Evolutionary conservation across 1,140 invertebrate genomes (phyloP), one percentile per base, ranked within the genome.

Genomic region (Drosophila takahashii): DNA sequence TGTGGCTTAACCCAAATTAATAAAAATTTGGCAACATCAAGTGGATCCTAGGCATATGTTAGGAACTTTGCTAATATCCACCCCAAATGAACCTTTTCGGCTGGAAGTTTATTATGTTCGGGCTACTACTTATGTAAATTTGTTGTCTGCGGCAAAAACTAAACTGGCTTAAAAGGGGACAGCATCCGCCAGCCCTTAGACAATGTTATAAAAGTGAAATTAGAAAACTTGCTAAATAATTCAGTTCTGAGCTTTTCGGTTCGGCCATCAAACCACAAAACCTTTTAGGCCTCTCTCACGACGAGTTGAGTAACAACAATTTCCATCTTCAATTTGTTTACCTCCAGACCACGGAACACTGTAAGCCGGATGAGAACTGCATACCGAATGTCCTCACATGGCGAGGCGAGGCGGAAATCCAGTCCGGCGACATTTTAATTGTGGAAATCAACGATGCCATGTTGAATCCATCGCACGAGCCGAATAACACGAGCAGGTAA

Each of bases 351-450:
- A 92, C 93, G 73, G 93, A 94, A 83, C 93, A 94, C 76, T 94
- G 94, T 77, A 90, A 77, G 39, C 45, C 90, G 79, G 65, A 70
- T 15, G 85, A 90, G 32, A 54, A 69, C 15, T 95, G 94, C 75
- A 90, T 93, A 51, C 93, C 94, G 45, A 92, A 93, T 90, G 92
- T 93, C 58, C 91, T 94, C 41, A 94, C 93, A 58, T 95, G 95
- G 95, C 93, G 94, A 72, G 94, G 94, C 18, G 91, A 93, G 41
- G 93, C 93, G 11, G 94, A 95, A 85, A 94, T 95, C 41, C 95
- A 95, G 87, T 95, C 94, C 57, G 95, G 95, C 37, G 95, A 95
- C 92, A 94, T 95, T 73, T 93, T 95, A 70, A 93, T 95, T 80
- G 94, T 95, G n/a, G 93, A 94, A 84, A 95, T 95, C 81, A 94